Evolutionary conservation across 2,113 vertebrate genomes (phyloP).

Genomic region (Tauraco erythrolophus): DNA sequence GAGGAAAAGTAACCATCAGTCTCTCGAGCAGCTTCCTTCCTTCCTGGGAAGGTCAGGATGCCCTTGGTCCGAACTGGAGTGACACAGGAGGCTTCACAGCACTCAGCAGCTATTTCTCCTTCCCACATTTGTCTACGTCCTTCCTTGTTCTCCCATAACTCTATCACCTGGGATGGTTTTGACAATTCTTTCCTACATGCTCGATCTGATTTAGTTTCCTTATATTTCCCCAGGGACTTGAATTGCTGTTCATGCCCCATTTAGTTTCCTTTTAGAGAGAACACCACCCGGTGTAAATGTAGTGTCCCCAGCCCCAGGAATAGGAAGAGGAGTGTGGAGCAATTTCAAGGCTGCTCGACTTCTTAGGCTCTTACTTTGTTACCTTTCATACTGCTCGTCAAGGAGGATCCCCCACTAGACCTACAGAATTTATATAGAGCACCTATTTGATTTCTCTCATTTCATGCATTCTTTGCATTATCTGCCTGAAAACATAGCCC

Average conservation of each 20-base stretch:
- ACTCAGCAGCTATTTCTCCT: constrained; percentile 8
- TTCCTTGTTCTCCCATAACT: constrained; percentile 28
- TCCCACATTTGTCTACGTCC: neutral
- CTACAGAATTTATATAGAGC: neutral
- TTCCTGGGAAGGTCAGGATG: neutral
- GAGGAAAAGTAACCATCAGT: neutral
- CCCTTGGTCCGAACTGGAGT: neutral
- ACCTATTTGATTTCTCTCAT: neutral
- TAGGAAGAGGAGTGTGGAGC: neutral
- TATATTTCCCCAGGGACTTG: constrained; percentile 36
- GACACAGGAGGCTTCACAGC: neutral
- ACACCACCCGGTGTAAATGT: neutral
- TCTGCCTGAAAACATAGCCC: neutral
- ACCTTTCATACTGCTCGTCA: neutral
- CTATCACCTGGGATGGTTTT: constrained; percentile 32
- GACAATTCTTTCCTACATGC: constrained; percentile 29
- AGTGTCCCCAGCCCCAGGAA: neutral
- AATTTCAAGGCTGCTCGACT: constrained; percentile 1
- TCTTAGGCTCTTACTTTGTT: neutral
- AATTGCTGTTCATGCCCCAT: constrained; percentile 31
- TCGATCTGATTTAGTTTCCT: constrained; percentile 38
- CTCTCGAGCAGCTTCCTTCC: neutral
- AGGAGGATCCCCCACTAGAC: neutral
- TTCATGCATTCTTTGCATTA: neutral
- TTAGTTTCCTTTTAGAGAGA: constrained; percentile 35